Percentiles rank a stretch among this genome's conserved stretches.
Conservation (phyloP, 2,797 vertebrate species). For the Cirrhinus mrigala region DNA sequence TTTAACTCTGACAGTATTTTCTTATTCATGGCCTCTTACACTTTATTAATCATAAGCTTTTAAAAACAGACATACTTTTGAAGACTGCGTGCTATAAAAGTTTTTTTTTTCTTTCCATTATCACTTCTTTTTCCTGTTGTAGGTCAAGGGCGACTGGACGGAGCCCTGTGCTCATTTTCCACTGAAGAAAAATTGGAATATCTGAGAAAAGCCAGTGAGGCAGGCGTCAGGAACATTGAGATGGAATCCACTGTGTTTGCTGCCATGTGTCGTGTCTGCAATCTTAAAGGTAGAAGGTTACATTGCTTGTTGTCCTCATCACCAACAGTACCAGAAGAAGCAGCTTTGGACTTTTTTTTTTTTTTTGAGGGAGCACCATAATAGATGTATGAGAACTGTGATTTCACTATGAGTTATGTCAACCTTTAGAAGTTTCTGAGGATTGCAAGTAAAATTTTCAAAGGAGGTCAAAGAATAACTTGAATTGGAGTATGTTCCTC, state of each 20-base stretch:
- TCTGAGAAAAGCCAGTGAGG: slow-evolving; percentile 82
- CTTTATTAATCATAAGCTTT: not conserved
- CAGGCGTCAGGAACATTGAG: slow-evolving; percentile 87
- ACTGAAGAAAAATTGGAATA: slow-evolving; percentile 87
- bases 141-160: slow-evolving; percentile 88
- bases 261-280: slow-evolving; percentile 86
- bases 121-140: not conserved
- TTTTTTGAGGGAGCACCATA: no score
- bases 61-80: not conserved
- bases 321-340: not conserved
- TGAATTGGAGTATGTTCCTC: not conserved
- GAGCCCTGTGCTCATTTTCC: slow-evolving; percentile 90
- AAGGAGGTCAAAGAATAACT: not conserved
- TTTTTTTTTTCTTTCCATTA: not conserved
- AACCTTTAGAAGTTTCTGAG: not conserved
- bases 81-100: not conserved
- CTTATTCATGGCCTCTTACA: not conserved
- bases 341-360: no score
- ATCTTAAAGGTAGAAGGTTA: slow-evolving; percentile 82
- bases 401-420: not conserved
- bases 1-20: not conserved
- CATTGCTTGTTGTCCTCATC: not conserved
- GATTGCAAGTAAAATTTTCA: not conserved
- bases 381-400: no score
- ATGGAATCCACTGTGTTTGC: slow-evolving; percentile 90